Evolutionary conservation across 2,888 invertebrate species (phyloP), one percentile per base, ranked within the genome.

Genomic region (Cantharis rufa): DNA sequence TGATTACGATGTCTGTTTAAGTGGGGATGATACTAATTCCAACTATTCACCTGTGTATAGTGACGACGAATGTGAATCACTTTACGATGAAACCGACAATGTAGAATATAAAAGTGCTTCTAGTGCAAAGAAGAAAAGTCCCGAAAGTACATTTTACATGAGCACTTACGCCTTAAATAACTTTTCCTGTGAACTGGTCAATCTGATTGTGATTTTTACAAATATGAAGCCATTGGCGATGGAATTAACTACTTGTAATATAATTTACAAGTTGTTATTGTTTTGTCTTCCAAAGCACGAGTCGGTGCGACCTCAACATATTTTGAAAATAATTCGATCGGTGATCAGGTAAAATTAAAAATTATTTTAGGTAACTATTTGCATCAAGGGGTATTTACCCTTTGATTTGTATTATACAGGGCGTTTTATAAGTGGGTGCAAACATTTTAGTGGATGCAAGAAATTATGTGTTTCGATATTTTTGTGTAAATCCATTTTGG

Each of bases 41-140:
- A 91, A 91, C 16, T 92, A 92, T 84, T 93, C 93, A 72, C 93
- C 93, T 0, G 91, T 93, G 18, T 93, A 93, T 82, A 93, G 92
- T 78, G 84, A 86, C 81, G 83, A 81, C 28, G 89, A 89, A 16
- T 83, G 85, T 15, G 72, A 76, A 15, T 9, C 16, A 15, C 16
- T 24, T 11, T n/a, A 15, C 2, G 62, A 72, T n/a, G 62, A 61
- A 70, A 62, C 68, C 5, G 18, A 68, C 48, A n/a, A 24, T 15
- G 21, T n/a, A 1, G 70, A 71, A 63, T 71, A 28, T 16, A 71
- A 63, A 63, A 27, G 11, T 16, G 7, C 9, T 13, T 48, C 18
- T 21, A 28, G 18, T 10, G 2, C 15, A 28, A 61, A 66, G 32
- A 62, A 10, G 10, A 27, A 71, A 15, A 27, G 18, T 18, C 15